Conservation (phyloP, 2,797 vertebrate genomes). For the Selene dorsalis region DNA sequence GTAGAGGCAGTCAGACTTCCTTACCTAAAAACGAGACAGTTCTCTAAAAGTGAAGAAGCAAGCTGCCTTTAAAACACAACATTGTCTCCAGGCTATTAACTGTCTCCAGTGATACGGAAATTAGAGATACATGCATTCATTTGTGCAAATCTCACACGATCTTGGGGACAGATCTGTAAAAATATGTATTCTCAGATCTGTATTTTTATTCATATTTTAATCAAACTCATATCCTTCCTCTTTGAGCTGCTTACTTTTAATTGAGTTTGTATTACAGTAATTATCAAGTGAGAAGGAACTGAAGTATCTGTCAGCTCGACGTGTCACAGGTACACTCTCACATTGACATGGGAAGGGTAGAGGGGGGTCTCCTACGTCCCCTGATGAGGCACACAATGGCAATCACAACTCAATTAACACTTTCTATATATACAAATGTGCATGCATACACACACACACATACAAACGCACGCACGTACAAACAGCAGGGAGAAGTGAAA, state of each 20-base stretch:
- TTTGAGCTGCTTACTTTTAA: conserved; percentile 77
- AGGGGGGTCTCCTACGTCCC: conserved; percentile 68
- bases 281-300: conserved; percentile 81
- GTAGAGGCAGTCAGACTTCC: conserved; percentile 12
- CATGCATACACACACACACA: conserved; percentile 22
- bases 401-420: conserved; percentile 86
- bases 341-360: conserved; percentile 70
- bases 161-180: conserved; percentile 50
- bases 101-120: conserved; percentile 11
- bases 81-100: conserved; percentile 4
- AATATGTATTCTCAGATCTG: conserved; percentile 56
- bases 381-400: conserved; percentile 78
- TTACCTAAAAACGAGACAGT: conserved; percentile 17
- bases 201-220: conserved; percentile 74
- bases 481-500: conserved; percentile 54
- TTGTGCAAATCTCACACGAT: conserved; percentile 28
- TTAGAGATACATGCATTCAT: conserved; percentile 1
- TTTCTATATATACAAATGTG: conserved; percentile 83
- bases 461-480: conserved; percentile 35
- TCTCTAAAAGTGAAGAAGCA: conserved; percentile 4
- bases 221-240: conserved; percentile 62
- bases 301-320: conserved; percentile 76
- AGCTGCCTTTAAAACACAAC: neutral
- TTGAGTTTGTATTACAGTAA: conserved; percentile 82
- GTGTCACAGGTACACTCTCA: conserved; percentile 81